Conservation (phyloP, 2,888 invertebrate genomes). For the Philereme vetulata region DNA sequence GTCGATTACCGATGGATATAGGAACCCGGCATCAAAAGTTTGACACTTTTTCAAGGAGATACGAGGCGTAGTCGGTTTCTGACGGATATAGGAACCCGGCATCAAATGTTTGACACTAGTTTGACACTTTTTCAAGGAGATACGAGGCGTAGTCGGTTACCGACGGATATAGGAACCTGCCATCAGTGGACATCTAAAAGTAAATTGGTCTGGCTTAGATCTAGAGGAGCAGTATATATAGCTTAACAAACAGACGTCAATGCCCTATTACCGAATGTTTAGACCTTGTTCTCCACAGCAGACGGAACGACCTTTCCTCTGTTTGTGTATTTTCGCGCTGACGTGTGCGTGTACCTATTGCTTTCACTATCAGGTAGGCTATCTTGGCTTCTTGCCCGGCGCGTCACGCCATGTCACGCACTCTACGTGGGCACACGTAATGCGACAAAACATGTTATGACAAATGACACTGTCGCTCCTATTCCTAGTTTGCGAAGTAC, state of each 20-base stretch:
- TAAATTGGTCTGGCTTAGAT: no score
- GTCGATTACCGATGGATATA: no score
- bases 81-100: no score
- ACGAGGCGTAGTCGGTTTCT: no score
- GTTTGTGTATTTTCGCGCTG: constrained; percentile 16
- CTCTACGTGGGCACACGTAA: constrained; percentile 30
- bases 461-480: neutral
- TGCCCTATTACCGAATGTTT: neutral
- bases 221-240: neutral
- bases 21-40: no score
- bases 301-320: constrained; percentile 7
- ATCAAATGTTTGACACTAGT: no score
- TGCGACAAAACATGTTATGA: constrained; percentile 23
- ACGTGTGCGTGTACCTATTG: constrained; percentile 12
- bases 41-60: no score
- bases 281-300: constrained; percentile 2
- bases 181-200: no score
- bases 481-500: no score
- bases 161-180: no score
- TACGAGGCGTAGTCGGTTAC: no score
- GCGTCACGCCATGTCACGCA: constrained; percentile 31
- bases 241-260: constrained; percentile 1
- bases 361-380: constrained; percentile 42
- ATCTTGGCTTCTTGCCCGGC: constrained; percentile 40
- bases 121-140: no score